Evolutionary conservation across 1,140 invertebrate genomes (phyloP).

Genomic region (Tetramorium simillimum): DNA sequence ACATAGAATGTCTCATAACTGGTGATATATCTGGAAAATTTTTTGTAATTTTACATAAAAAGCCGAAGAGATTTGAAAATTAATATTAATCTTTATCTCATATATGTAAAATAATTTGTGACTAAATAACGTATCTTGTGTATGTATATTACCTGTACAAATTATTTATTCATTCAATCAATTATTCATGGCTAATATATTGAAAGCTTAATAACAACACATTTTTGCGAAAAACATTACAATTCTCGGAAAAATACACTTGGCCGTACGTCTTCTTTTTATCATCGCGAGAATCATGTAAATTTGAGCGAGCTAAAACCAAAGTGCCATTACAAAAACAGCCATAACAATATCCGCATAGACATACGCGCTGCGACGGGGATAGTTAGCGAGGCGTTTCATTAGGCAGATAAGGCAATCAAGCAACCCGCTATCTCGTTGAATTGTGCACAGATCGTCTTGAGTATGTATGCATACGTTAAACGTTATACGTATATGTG

Average conservation of each 20-base stretch:
- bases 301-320: constrained; percentile 62
- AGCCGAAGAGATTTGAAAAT: not conserved
- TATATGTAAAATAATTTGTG: not conserved
- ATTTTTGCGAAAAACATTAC: not conserved
- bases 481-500: not conserved
- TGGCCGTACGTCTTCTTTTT: constrained; percentile 17
- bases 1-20: not conserved
- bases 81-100: not conserved
- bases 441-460: constrained; percentile 50
- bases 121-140: not conserved
- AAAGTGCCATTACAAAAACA: constrained; percentile 72
- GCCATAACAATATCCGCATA: constrained; percentile 77
- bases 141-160: not conserved
- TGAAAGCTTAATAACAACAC: not conserved
- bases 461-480: not conserved
- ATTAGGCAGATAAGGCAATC: constrained; percentile 84
- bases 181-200: too few relatives aligned
- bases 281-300: constrained; percentile 61
- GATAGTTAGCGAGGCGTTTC: constrained; percentile 83
- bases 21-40: not conserved
- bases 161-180: not conserved
- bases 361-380: constrained; percentile 46
- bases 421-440: constrained; percentile 71
- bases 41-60: not conserved
- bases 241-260: not conserved